phyloP scores from a whole-genome alignment of 2,113 vertebrate species.

The Grammomys surdaster region DNA sequence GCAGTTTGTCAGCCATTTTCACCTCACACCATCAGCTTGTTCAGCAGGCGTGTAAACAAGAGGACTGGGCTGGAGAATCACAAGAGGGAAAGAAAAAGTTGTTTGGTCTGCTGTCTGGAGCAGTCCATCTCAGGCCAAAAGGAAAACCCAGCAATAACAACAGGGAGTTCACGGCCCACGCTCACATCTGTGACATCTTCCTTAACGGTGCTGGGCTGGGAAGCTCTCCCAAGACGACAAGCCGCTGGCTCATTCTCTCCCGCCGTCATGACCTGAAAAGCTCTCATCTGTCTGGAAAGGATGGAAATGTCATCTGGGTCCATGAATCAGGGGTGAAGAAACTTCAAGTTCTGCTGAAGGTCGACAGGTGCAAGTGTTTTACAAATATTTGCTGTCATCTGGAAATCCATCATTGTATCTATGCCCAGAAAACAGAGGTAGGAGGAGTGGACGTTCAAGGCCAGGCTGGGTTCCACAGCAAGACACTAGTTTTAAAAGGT shows the following conservation, averaged over 20 bases:
- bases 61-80: constrained; percentile 60
- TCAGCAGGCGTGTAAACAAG: constrained; percentile 76
- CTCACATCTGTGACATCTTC: not conserved
- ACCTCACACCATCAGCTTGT: constrained; percentile 47
- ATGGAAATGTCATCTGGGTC: not conserved
- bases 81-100: constrained; percentile 62
- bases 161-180: not conserved
- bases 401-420: not conserved
- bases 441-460: not conserved
- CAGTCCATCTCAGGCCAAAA: constrained; percentile 65
- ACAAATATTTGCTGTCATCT: not conserved
- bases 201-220: not conserved
- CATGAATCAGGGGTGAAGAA: not conserved
- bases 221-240: not conserved
- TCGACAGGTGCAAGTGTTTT: not conserved
- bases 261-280: not conserved
- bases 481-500: not conserved
- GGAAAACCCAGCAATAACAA: constrained; percentile 64
- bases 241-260: fast-evolving
- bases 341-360: not conserved
- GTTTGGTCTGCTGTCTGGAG: constrained; percentile 74
- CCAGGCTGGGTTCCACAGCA: not conserved
- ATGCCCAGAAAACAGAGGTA: not conserved
- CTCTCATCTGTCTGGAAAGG: not conserved
- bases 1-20: constrained; percentile 65